Evolutionary conservation across 1,140 invertebrate genomes (phyloP), one percentile per base, ranked within the genome.

Genomic region (Ruditapes philippinarum): DNA sequence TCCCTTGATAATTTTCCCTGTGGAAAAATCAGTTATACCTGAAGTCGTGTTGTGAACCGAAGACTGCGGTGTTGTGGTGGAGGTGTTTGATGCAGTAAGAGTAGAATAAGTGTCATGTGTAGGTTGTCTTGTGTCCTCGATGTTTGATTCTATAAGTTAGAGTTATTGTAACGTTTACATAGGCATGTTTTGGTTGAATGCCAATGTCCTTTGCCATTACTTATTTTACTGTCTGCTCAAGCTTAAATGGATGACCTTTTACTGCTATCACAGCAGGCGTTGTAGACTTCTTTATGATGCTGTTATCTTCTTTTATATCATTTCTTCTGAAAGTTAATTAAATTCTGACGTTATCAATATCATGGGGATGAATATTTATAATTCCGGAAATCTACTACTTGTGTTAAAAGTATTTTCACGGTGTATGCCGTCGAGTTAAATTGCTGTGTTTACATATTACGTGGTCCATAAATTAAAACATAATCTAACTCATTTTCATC

Each of bases 381-480:
- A 84, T 22, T 51, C n/a, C 51, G 1, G 28, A 36, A n/a, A 9
- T 45, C 65, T 0, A 70, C 25, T 4, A 22, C n/a, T 19, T 9
- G 25, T 33, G 11, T 9, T 5, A 28, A 36, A 11, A 42, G 49
- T 28, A 84, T 22, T 51, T 11, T 73, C 14, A 45, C 42, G 4
- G 33, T 31, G 9, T 73, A 84, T 11, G 62, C 9, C 1, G 49
- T 28, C 14, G n/a, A 25, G 49, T 70, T 84, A 25, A 84, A 84
- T 17, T 36, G 17, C 36, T 65, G 82, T 36, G 82, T 65, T 22
- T 84, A 73, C 28, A 73, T 73, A 31, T 84, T 84, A 54, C 65
- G 33, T 12, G 62, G 62, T 12, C 82, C 82, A 31, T 42, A 73
- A 31, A 11, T 45, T 14, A n/a, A n/a, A n/a, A n/a, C n/a, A n/a